Evolutionary conservation across 2,113 vertebrate genomes (phyloP).

Genomic region (Platysternon megacephalum): DNA sequence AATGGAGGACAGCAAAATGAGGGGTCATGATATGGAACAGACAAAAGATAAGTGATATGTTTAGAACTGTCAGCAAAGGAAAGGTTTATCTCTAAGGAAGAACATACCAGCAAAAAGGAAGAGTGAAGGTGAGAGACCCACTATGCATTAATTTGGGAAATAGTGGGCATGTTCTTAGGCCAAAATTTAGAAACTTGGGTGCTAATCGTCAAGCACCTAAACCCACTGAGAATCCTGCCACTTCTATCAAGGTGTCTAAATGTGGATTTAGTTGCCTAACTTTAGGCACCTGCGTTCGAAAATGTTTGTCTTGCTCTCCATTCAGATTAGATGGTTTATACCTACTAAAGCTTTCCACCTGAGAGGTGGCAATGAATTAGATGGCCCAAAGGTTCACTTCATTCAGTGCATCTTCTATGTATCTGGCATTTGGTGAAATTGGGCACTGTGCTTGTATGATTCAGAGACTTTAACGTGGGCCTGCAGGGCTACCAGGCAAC

Average conservation of each 20-base stretch:
- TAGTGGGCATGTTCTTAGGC: not conserved
- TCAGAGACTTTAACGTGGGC: too few relatives aligned
- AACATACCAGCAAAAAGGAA: not conserved
- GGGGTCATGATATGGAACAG: not conserved
- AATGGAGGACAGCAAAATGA: not conserved
- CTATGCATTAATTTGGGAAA: not conserved
- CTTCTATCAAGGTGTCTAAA: conserved; percentile 21
- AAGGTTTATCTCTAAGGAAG: not conserved
- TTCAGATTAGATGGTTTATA: not conserved
- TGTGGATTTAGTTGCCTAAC: not conserved
- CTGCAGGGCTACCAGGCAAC: too few relatives aligned
- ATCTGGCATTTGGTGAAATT: not conserved
- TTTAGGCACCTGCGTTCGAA: not conserved
- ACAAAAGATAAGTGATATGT: not conserved
- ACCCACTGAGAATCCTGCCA: not conserved
- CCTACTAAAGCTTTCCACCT: too few relatives aligned
- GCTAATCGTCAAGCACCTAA: not conserved
- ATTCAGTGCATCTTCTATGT: not conserved
- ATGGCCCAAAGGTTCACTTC: not conserved
- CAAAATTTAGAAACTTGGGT: not conserved
- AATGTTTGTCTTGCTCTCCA: not conserved
- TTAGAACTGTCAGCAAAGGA: conserved; percentile 3
- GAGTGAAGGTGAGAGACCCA: conserved; percentile 19
- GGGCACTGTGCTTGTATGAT: too few relatives aligned
- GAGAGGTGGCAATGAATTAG: not conserved